Conservation (phyloP, 2,797 vertebrate genomes). For the Lacerta agilis region DNA sequence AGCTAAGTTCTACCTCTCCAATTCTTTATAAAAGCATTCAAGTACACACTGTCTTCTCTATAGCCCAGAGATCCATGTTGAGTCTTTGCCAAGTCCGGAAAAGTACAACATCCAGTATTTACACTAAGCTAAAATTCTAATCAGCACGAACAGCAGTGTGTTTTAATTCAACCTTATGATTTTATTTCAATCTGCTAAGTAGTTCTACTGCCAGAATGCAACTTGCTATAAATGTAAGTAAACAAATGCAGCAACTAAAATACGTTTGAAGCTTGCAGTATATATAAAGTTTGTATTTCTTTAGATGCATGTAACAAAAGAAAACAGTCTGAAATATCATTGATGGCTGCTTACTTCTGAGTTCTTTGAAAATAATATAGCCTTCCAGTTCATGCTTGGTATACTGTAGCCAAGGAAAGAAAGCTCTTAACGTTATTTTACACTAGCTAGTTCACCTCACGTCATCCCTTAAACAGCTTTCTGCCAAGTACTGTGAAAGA, state of each 20-base stretch:
- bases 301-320: conserved; percentile 47
- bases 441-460: conserved; percentile 73
- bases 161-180: conserved; percentile 86
- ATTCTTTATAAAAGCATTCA: conserved; percentile 77
- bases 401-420: conserved; percentile 65
- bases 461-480: conserved; percentile 73
- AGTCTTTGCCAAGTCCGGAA: conserved; percentile 81
- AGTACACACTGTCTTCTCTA: conserved; percentile 77
- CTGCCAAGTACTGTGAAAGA: conserved; percentile 84
- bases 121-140: conserved; percentile 86
- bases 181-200: conserved; percentile 86
- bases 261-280: conserved; percentile 77
- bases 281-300: conserved; percentile 77
- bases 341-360: conserved; percentile 50
- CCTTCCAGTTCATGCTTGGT: conserved; percentile 51
- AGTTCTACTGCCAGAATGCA: conserved; percentile 84
- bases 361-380: conserved; percentile 57
- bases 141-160: conserved; percentile 84
- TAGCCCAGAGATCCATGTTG: conserved; percentile 80
- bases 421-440: conserved; percentile 63
- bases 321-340: conserved; percentile 60
- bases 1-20: conserved; percentile 74
- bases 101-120: conserved; percentile 84
- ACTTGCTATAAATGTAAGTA: conserved; percentile 83
- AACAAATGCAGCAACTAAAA: conserved; percentile 77